Percentiles rank a stretch among this genome's conserved stretches.
Conservation (phyloP, 2,113 vertebrate genomes). For the Caranx melampygus region DNA sequence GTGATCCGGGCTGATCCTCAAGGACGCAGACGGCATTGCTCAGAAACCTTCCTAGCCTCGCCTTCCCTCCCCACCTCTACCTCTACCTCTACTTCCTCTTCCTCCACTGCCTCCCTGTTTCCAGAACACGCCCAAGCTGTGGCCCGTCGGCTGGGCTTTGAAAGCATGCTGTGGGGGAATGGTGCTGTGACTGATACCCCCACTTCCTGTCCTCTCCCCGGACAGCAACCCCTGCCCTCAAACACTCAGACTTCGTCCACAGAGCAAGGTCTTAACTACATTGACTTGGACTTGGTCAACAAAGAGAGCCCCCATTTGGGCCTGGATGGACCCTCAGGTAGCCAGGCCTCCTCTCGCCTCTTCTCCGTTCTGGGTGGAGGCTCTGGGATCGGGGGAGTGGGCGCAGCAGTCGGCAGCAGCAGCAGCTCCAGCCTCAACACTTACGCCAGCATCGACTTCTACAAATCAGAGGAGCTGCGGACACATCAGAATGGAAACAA, state of each 20-base stretch:
- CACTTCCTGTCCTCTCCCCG: conserved; percentile 59
- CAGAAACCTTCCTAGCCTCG: conserved; percentile 83
- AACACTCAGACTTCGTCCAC: conserved; percentile 69
- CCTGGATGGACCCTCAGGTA: conserved; percentile 73
- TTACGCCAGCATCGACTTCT: conserved; percentile 89
- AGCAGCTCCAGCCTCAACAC: conserved; percentile 79
- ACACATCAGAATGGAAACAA: conserved; percentile 75
- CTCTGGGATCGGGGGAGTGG: conserved; percentile 51
- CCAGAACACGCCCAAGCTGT: conserved; percentile 81
- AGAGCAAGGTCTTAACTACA: conserved; percentile 88
- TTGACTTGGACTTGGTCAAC: conserved; percentile 87
- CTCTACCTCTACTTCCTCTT: conserved; percentile 67
- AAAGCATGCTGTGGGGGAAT: conserved; percentile 78
- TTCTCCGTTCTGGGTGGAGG: conserved; percentile 75
- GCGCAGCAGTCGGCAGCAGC: conserved; percentile 54
- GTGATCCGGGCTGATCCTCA: conserved; percentile 79
- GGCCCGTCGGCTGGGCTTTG: conserved; percentile 80
- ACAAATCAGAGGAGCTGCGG: conserved; percentile 83
- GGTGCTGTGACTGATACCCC: conserved; percentile 65
- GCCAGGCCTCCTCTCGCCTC: conserved; percentile 76
- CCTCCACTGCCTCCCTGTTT: conserved; percentile 78
- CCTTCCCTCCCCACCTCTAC: conserved; percentile 74
- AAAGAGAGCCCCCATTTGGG: conserved; percentile 77
- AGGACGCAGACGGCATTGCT: conserved; percentile 82
- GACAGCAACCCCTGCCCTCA: conserved; percentile 60